Conservation (phyloP, 2,888 invertebrate genomes). For the Apotomis betuletana region DNA sequence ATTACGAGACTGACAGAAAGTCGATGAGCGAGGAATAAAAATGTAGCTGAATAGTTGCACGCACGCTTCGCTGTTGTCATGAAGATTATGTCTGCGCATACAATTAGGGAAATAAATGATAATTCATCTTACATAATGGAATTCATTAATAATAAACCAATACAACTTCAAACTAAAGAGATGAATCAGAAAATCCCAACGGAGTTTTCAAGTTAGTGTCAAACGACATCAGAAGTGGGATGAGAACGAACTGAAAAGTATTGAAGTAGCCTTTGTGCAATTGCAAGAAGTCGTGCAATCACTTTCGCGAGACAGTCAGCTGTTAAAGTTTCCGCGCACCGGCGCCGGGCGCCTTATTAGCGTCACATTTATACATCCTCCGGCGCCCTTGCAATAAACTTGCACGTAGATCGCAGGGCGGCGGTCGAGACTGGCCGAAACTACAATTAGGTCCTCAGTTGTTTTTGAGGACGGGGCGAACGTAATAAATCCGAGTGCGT, state of each 20-base stretch:
- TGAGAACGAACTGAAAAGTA: slow-evolving; percentile 4
- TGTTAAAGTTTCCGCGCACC: slow-evolving; percentile 28
- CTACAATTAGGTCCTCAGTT: slow-evolving; percentile 36
- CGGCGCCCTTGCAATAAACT: slow-evolving; percentile 10
- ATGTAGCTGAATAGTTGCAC: neutral
- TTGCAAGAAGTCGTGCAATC: slow-evolving; percentile 26
- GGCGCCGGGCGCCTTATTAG: slow-evolving; percentile 33
- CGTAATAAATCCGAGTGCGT: slow-evolving; percentile 75
- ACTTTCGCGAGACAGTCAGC: slow-evolving; percentile 38
- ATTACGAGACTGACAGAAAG: neutral
- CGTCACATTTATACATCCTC: slow-evolving; percentile 30
- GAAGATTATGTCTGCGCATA: neutral
- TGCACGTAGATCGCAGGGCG: slow-evolving; percentile 6
- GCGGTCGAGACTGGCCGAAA: slow-evolving; percentile 16
- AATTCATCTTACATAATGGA: neutral
- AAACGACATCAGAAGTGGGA: slow-evolving; percentile 20
- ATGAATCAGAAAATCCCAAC: neutral
- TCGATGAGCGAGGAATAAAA: neutral
- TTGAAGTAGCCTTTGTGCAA: slow-evolving; percentile 25
- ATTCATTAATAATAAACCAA: neutral
- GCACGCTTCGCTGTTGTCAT: neutral
- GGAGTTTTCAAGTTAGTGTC: neutral
- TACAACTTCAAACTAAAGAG: neutral
- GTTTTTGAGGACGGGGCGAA: slow-evolving; percentile 46
- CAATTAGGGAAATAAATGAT: neutral